Conservation (phyloP, 2,888 invertebrate species). For the Leptothorax acervorum region DNA sequence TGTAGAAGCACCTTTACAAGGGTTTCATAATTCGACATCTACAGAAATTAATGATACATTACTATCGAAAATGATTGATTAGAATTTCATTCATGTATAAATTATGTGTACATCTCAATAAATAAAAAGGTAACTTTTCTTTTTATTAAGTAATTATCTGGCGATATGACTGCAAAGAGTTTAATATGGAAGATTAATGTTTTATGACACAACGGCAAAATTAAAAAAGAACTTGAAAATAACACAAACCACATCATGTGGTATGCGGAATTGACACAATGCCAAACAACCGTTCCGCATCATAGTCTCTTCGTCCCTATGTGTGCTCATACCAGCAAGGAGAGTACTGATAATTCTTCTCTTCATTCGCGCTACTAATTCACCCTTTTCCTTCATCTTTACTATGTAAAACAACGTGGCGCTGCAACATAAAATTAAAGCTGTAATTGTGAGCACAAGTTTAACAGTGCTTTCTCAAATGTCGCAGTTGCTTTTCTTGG, state of each 20-base stretch:
- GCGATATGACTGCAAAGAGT: not conserved
- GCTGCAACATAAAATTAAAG: conserved; percentile 86
- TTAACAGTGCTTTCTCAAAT: not conserved
- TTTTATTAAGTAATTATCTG: not conserved
- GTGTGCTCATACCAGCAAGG: conserved; percentile 95
- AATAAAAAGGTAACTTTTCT: not conserved
- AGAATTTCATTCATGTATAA: not conserved
- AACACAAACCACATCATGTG: conserved; percentile 94
- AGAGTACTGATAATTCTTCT: conserved; percentile 93
- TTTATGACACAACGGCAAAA: not conserved
- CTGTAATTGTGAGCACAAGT: not conserved
- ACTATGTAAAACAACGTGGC: conserved; percentile 98
- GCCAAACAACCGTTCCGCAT: conserved; percentile 98
- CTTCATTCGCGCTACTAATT: conserved; percentile 91
- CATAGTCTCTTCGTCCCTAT: conserved; percentile 95
- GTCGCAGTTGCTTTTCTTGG: not conserved
- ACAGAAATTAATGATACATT: conserved; percentile 44
- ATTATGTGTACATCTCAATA: not conserved
- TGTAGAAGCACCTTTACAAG: conserved; percentile 93
- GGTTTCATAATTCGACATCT: conserved; percentile 96
- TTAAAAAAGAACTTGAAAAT: not conserved
- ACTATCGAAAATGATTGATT: not conserved
- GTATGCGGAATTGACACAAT: conserved; percentile 97
- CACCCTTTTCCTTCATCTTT: conserved; percentile 93
- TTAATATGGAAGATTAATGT: not conserved